Percentiles rank a stretch among this genome's conserved stretches.
Conservation (phyloP, 2,797 vertebrate species). For the Tinamus major region DNA sequence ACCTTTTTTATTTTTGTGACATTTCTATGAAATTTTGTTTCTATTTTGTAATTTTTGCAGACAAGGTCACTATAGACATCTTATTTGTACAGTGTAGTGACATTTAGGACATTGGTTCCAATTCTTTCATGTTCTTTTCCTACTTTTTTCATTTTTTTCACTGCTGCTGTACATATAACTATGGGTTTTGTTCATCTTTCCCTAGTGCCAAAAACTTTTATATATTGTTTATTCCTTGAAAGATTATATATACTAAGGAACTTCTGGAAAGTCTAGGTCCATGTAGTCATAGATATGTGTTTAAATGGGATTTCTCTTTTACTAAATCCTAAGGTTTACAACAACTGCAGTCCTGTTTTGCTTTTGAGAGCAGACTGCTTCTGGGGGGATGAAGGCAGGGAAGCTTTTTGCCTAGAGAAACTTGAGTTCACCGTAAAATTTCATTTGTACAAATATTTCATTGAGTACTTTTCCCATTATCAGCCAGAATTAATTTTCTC, state of each 20-base stretch:
- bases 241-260: neutral
- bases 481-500: neutral
- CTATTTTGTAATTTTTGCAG: neutral
- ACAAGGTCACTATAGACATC: neutral
- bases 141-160: neutral
- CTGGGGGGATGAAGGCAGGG: neutral
- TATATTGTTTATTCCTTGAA: neutral
- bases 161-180: neutral
- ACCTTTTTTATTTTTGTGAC: neutral
- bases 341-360: neutral
- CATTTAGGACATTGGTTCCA: neutral
- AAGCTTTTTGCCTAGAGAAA: neutral
- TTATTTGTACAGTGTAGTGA: neutral
- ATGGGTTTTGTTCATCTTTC: neutral
- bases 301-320: slow-evolving; percentile 3
- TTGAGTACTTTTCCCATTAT: neutral
- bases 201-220: neutral
- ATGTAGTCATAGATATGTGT: neutral
- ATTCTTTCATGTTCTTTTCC: neutral
- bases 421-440: neutral
- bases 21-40: neutral
- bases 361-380: neutral
- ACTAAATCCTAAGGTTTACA: neutral
- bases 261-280: neutral
- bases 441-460: neutral